A percentile compares a stretch with the other conserved stretches of the same genome.
phyloP scores from a whole-genome alignment of 2,113 vertebrate species.

The Ornithorhynchus anatinus region DNA sequence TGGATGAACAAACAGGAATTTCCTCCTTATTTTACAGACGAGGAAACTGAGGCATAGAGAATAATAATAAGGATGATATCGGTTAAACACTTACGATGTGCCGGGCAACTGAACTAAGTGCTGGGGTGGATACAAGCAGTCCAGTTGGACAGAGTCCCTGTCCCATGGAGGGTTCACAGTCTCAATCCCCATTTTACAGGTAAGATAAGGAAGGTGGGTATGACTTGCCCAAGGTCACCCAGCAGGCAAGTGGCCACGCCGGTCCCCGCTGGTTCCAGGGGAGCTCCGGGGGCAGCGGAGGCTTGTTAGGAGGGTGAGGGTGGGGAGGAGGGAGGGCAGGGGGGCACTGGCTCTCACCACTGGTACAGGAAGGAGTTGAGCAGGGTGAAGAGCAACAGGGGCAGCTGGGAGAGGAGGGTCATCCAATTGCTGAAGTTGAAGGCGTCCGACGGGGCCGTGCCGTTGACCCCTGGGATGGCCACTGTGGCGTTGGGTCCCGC shows the following conservation, averaged over 20 bases:
- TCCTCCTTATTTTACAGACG: no score
- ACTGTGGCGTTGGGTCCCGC: slow-evolving; percentile 6
- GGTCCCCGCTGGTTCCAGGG: background rate
- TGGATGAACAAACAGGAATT: no score
- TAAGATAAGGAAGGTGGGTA: background rate
- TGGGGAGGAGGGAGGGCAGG: background rate
- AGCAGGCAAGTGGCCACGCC: background rate
- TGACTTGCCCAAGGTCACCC: background rate
- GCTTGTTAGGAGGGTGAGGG: rapidly evolving
- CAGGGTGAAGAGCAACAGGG: slow-evolving; percentile 85
- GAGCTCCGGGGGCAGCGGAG: background rate
- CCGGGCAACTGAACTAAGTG: no score
- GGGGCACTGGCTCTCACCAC: slow-evolving; percentile 68
- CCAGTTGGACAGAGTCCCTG: no score
- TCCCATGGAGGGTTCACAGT: no score
- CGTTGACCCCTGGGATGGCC: slow-evolving; percentile 33
- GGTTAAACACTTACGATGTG: no score
- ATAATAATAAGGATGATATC: no score
- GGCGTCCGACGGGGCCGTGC: slow-evolving; percentile 53
- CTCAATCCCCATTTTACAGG: no score
- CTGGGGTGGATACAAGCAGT: no score
- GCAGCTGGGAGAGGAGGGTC: slow-evolving; percentile 87
- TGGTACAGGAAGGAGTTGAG: slow-evolving; percentile 90
- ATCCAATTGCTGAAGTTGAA: slow-evolving; percentile 91
- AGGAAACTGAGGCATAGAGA: no score